Evolutionary conservation across 2,113 vertebrate species (phyloP).

Genomic region (Hippocampus abdominalis): DNA sequence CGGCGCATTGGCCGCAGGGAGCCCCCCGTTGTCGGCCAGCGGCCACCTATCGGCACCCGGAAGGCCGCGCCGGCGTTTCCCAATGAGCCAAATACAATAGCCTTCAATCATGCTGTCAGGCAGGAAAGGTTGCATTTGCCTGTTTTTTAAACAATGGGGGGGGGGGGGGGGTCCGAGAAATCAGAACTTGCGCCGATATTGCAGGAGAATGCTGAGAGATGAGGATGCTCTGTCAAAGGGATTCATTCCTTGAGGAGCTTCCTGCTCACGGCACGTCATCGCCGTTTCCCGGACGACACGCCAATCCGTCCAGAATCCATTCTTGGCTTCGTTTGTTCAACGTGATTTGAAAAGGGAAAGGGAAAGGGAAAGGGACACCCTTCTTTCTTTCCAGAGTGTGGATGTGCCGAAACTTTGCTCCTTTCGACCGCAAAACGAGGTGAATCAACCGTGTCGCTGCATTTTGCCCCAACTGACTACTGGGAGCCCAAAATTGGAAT

Average conservation of each 20-base stretch:
- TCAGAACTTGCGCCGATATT: not conserved
- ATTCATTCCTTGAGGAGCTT: not conserved
- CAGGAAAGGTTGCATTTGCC: slow-evolving; percentile 5
- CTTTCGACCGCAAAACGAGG: no score
- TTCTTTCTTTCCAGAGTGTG: no score
- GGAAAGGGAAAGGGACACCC: no score
- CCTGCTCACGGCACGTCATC: not conserved
- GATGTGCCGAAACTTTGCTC: no score
- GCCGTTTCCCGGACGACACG: not conserved
- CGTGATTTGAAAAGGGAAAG: no score
- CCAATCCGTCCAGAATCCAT: not conserved
- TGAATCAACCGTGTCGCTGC: no score
- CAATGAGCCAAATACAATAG: slow-evolving; percentile 51
- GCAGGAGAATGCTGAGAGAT: not conserved
- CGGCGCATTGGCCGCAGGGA: slow-evolving; percentile 31
- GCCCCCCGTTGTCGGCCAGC: slow-evolving; percentile 42
- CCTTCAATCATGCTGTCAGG: slow-evolving; percentile 42
- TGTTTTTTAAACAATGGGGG: slow-evolving; percentile 14
- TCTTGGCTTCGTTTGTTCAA: no score
- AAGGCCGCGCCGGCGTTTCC: slow-evolving; percentile 44
- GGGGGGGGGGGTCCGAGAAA: no score
- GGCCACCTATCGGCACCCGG: slow-evolving; percentile 58
- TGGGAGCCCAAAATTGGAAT: no score
- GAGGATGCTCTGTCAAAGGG: not conserved
- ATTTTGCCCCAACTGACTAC: no score